These are phyloP conservation scores for Volucella inanis DNA, from an alignment of 2,888 invertebrate species.

Conservation along the genomic window DNA sequence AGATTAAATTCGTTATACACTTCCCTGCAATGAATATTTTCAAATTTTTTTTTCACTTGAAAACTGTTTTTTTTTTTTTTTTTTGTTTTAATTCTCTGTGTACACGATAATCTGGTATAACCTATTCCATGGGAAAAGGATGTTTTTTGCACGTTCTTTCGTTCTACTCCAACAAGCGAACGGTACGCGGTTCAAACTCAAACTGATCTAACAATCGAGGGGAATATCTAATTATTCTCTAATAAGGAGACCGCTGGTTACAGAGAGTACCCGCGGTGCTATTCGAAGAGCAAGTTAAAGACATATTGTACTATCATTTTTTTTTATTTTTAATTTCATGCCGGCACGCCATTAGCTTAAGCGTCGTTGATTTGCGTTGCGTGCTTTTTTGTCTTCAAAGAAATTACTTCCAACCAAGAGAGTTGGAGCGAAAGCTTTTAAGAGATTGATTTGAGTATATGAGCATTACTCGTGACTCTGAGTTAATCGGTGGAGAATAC, in stretches of 20 bases:
- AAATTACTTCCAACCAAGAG: not conserved
- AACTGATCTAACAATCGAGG: constrained; percentile 76
- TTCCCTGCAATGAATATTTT: not conserved
- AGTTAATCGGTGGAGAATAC: too few species aligned
- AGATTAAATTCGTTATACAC: constrained; percentile 28
- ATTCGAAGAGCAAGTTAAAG: not conserved
- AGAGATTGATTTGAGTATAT: not conserved
- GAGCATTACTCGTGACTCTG: too few species aligned
- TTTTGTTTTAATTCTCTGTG: not conserved
- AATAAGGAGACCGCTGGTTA: constrained; percentile 36
- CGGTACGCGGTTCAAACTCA: constrained; percentile 76
- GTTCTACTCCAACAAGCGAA: constrained; percentile 42
- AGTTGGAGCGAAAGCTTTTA: not conserved
- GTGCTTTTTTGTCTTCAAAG: not conserved
- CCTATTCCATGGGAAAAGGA: constrained; percentile 60
- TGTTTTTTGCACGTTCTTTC: constrained; percentile 6
- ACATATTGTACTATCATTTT: not conserved
- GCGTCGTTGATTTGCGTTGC: not conserved
- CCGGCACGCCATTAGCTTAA: not conserved
- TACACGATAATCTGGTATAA: constrained; percentile 12
- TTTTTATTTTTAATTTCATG: not conserved
- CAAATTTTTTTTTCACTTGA: constrained; percentile 36
- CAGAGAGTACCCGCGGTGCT: constrained; percentile 6
- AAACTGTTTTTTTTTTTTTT: constrained; percentile 20
- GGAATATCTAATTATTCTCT: constrained; percentile 68